These are phyloP conservation scores for Euphydryas editha DNA, from an alignment of 2,888 invertebrate species.

Conservation along the genomic window DNA sequence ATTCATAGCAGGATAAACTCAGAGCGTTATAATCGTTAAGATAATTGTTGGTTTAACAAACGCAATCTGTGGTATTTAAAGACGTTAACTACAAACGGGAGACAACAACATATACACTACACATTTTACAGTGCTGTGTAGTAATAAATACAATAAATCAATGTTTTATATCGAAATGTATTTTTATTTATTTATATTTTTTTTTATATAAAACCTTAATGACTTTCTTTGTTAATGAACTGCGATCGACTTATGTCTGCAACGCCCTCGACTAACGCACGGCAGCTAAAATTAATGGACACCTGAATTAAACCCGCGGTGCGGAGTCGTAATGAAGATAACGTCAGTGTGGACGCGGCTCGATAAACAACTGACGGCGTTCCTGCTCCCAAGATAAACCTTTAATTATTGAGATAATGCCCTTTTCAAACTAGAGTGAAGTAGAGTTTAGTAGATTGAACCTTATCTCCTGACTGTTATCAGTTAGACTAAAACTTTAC, in stretches of 20 bases:
- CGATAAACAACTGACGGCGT: constrained; percentile 77
- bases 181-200: neutral
- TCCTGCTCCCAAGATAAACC: constrained; percentile 69
- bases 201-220: neutral
- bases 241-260: constrained; percentile 20
- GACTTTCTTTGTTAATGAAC: neutral
- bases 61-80: constrained; percentile 42
- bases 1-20: constrained; percentile 68
- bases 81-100: constrained; percentile 11
- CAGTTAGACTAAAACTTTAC: neutral
- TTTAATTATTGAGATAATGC: constrained; percentile 77
- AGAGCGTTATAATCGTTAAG: constrained; percentile 62
- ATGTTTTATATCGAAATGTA: neutral
- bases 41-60: constrained; percentile 75
- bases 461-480: constrained; percentile 27
- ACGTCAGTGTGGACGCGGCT: constrained; percentile 64
- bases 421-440: constrained; percentile 31
- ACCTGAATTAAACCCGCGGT: constrained; percentile 74
- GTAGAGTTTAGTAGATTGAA: constrained; percentile 13
- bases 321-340: constrained; percentile 78
- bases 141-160: neutral
- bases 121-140: neutral
- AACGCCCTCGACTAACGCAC: constrained; percentile 40
- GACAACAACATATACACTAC: neutral
- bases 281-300: constrained; percentile 78